Evolutionary conservation across 2,113 vertebrate genomes (phyloP).

Genomic region (Seriola rivoliana): DNA sequence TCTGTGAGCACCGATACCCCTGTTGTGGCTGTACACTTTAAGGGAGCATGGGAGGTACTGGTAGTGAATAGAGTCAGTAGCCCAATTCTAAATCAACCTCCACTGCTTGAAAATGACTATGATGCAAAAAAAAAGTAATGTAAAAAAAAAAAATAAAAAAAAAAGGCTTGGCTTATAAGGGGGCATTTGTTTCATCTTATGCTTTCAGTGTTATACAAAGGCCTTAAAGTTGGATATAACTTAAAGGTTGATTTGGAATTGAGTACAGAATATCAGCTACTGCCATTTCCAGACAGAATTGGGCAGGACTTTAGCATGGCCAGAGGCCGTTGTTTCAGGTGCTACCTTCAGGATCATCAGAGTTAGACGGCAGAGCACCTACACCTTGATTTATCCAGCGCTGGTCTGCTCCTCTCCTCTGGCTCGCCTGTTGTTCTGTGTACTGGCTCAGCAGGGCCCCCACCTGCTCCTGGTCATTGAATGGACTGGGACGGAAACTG

Average conservation of each 20-base stretch:
- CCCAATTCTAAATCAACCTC: conserved; percentile 60
- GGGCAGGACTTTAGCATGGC: conserved; percentile 16
- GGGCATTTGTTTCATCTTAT: background rate
- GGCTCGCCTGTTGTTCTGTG: conserved; percentile 79
- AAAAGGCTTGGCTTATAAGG: background rate
- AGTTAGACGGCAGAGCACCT: conserved; percentile 58
- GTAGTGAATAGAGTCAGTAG: conserved; percentile 34
- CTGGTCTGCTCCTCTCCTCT: conserved; percentile 62
- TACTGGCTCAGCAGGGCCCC: conserved; percentile 81
- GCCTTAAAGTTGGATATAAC: conserved; percentile 12
- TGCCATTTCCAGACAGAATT: conserved; percentile 17
- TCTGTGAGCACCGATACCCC: conserved; percentile 58
- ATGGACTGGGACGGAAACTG: conserved; percentile 83
- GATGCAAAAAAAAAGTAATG: conserved; percentile 17
- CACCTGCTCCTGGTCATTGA: conserved; percentile 89
- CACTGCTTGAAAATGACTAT: conserved; percentile 12
- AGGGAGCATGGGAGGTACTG: conserved; percentile 28
- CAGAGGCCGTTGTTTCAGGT: conserved; percentile 71
- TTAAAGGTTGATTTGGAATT: conserved; percentile 48
- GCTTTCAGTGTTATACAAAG: conserved; percentile 36
- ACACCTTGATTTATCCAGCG: conserved; percentile 56
- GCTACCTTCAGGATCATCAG: conserved; percentile 69
- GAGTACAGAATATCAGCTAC: conserved; percentile 30
- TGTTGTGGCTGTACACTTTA: conserved; percentile 43
- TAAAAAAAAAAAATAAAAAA: conserved; percentile 8